Percentiles rank a stretch among this genome's conserved stretches.
phyloP scores from a whole-genome alignment of 1,140 invertebrate species.

The Cataglyphis hispanica region DNA sequence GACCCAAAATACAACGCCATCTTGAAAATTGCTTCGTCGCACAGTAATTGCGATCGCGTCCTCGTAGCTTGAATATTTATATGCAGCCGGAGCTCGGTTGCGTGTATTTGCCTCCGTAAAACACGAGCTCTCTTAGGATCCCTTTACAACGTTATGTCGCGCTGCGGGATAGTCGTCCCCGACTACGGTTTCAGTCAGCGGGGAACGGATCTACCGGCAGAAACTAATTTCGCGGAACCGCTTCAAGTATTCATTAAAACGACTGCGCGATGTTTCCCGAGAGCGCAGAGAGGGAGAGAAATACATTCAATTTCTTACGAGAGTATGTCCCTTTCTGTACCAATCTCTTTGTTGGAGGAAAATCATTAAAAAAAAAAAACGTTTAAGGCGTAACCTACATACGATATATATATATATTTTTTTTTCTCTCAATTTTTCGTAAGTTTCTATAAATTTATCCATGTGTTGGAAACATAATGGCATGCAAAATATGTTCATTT shows the following conservation, averaged over 20 bases:
- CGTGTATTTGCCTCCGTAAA: constrained; percentile 41
- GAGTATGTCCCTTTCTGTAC: constrained; percentile 10
- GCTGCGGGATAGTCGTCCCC: constrained; percentile 14
- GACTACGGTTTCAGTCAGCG: constrained; percentile 44
- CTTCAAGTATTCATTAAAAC: constrained; percentile 61
- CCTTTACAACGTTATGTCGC: constrained; percentile 46
- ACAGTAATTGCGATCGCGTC: constrained; percentile 41
- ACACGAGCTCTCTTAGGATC: constrained; percentile 56
- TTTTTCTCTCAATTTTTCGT: not conserved
- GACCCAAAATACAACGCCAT: constrained; percentile 27
- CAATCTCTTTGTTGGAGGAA: constrained; percentile 14
- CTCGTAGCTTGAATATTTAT: constrained; percentile 49
- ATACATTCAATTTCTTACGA: constrained; percentile 2
- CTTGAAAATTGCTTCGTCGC: constrained; percentile 59
- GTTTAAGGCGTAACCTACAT: not conserved
- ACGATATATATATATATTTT: not conserved
- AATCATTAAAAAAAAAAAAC: not conserved
- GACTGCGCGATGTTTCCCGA: not conserved
- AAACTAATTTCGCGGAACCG: constrained; percentile 58
- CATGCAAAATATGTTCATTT: not conserved
- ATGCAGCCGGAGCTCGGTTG: not conserved
- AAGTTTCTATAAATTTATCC: not conserved
- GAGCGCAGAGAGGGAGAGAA: constrained; percentile 4
- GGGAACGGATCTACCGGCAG: constrained; percentile 31
- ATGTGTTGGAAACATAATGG: not conserved